Conservation (phyloP, 2,113 vertebrate species). For the Equus przewalskii region DNA sequence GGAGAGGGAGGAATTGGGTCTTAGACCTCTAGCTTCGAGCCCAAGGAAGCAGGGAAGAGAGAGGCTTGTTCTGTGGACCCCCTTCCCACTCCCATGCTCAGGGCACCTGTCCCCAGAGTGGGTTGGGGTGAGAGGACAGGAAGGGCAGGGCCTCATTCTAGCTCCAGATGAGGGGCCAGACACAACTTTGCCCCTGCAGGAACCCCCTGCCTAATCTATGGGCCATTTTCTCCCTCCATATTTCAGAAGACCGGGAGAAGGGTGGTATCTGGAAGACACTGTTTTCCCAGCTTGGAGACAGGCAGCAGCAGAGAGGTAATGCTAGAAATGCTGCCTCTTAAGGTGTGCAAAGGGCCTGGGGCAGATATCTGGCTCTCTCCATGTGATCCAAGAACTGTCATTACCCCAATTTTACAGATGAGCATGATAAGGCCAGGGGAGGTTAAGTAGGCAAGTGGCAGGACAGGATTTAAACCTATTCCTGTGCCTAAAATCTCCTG, state of each 20-base stretch:
- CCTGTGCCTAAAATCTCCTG: not conserved
- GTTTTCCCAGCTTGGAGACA: not conserved
- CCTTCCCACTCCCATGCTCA: not conserved
- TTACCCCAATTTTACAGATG: not conserved
- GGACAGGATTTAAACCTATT: not conserved
- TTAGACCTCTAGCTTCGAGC: not conserved
- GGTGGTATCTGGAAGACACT: not conserved
- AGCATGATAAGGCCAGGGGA: not conserved
- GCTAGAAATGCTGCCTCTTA: not conserved
- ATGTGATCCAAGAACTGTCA: not conserved
- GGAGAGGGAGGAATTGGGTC: not conserved
- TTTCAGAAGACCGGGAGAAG: not conserved
- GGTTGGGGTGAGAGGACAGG: not conserved
- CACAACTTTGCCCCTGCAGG: not conserved
- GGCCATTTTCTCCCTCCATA: not conserved
- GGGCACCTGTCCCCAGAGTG: not conserved
- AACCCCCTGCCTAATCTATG: not conserved
- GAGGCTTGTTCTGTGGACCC: not conserved
- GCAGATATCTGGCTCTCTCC: not conserved
- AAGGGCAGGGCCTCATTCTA: not conserved
- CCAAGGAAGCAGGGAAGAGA: not conserved
- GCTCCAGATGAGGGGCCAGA: not conserved
- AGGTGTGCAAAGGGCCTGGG: not conserved
- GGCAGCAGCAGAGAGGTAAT: not conserved
- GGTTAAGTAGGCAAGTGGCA: not conserved